Conservation (phyloP, 2,888 invertebrate genomes). For the Panopea generosa region DNA sequence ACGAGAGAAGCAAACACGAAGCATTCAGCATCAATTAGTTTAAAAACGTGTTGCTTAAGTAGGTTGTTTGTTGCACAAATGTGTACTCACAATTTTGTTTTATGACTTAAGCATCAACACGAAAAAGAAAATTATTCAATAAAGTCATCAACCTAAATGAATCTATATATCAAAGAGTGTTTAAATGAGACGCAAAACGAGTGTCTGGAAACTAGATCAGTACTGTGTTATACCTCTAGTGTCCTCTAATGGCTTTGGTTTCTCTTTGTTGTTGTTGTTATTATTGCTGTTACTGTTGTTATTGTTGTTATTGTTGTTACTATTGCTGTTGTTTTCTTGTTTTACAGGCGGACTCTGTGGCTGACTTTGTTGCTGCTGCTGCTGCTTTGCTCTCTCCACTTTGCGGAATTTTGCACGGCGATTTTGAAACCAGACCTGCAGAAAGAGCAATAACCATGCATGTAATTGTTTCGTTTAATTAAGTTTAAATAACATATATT, state of each 20-base stretch:
- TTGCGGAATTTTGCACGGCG: constrained; percentile 85
- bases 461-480: background rate
- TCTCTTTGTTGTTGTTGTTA: constrained; percentile 70
- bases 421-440: constrained; percentile 85
- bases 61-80: too few relatives aligned
- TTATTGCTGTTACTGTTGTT: constrained; percentile 70
- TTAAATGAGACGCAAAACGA: too few relatives aligned
- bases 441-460: background rate
- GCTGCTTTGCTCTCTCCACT: constrained; percentile 84
- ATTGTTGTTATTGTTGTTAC: constrained; percentile 67
- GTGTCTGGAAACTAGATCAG: too few relatives aligned
- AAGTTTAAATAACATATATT: background rate
- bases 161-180: too few relatives aligned
- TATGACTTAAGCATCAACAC: too few relatives aligned
- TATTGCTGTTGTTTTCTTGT: constrained; percentile 67
- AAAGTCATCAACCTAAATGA: too few relatives aligned
- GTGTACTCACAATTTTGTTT: too few relatives aligned
- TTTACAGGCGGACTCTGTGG: constrained; percentile 67
- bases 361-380: constrained; percentile 74
- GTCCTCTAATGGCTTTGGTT: constrained; percentile 73
- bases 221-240: constrained; percentile 59
- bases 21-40: too few relatives aligned
- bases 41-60: too few relatives aligned
- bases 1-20: too few relatives aligned
- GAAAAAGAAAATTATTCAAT: too few relatives aligned